phyloP scores from a whole-genome alignment of 2,888 invertebrate genomes.

The Elysia crispata region DNA sequence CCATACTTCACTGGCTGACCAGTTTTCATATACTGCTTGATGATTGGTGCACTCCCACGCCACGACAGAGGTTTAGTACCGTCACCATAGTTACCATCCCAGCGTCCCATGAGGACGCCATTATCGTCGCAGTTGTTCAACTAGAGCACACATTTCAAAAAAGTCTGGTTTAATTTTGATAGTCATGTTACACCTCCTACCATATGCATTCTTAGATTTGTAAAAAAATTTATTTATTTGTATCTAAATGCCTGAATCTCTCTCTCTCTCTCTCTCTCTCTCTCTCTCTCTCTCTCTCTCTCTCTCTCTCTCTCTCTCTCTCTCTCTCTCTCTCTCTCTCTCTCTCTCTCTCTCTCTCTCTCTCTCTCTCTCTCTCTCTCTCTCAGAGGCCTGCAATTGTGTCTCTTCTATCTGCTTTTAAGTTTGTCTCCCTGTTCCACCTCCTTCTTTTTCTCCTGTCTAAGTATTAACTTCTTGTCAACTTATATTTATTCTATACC shows the following conservation, averaged over 20 bases:
- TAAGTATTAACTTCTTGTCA: no score
- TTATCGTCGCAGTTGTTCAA: constrained; percentile 56
- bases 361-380: constrained; percentile 2
- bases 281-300: constrained; percentile 24
- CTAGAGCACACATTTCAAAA: constrained; percentile 22
- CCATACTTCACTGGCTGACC: constrained; percentile 64
- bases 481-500: no score
- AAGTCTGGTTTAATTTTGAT: no score
- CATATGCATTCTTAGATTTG: no score
- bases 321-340: neutral
- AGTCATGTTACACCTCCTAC: no score
- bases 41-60: constrained; percentile 66
- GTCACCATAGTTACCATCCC: constrained; percentile 64
- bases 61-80: constrained; percentile 58
- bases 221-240: no score
- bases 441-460: no score
- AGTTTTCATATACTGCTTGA: constrained; percentile 62
- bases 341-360: constrained; percentile 2
- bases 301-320: constrained; percentile 17
- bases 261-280: neutral
- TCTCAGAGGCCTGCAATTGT: no score
- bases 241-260: neutral
- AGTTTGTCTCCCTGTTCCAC: neutral
- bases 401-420: no score
- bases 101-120: constrained; percentile 64